Base-by-base conservation (phyloP, 2,113 vertebrate genomes). In the Hypomesus transpacificus region DNA sequence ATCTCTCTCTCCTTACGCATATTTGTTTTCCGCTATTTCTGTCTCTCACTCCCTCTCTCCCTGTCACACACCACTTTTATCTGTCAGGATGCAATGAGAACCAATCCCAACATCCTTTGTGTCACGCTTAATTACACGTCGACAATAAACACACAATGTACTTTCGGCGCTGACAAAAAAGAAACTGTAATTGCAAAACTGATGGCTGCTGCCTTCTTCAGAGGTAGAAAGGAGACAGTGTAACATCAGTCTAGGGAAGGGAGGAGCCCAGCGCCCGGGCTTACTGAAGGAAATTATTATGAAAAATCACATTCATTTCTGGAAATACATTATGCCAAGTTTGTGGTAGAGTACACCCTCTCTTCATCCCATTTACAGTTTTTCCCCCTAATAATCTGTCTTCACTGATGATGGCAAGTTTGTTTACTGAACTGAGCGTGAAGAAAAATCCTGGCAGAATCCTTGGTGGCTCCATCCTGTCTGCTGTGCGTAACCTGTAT, bases 131-230 rank as follows among this genome's bases (percentile, higher is more conserved):
- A 46, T 69, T 78, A 78, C 79, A 79, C 75, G 26, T 17, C 63
- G 51, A 68, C 81, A 83, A 87, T 86, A 84, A 82, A 72, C 74
- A 83, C 83, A 79, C 83, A 76, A 59, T 11, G 28, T 11, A 73
- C 65, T 66, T 80, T 50, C 74, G 71, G 71, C 17, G 71, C 17
- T 63, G 60, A 34, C 60, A 63, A 63, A 31, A 63, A 63, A 2
- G 6, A 18, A 63, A 28, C 7, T 56, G 3, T 56, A 56, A 46
- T 46, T 46, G 39, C 39, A 46, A 9, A 46, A 46, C 8, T 6
- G 0, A 16, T 46, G 24, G 57, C 20, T 69, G 70, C 39, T 21
- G 57, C 70, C 20, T 66, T 76, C 21, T 74, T 20, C 57, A 66
- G 66, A 66, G 63, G 67, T 59, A 7, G 58, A 69, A 51, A 26